Evolutionary conservation across 2,888 invertebrate species (phyloP).

Genomic region (Invenusta paracnida): DNA sequence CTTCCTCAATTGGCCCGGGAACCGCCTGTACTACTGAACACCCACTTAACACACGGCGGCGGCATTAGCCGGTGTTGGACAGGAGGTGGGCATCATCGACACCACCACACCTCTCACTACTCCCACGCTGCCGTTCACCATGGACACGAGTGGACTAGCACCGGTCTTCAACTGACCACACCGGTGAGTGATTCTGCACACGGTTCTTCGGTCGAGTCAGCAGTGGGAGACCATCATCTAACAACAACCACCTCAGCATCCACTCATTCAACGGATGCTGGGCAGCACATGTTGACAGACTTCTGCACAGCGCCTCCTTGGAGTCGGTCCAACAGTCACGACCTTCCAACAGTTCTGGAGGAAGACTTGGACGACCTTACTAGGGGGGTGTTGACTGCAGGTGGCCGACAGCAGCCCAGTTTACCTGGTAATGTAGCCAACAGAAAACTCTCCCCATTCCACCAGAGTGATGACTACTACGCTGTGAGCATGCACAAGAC

Average conservation of each 20-base stretch:
- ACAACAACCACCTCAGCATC: background rate
- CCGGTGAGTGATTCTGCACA: background rate
- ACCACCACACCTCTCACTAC: background rate
- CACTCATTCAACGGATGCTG: background rate
- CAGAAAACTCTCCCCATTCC: background rate
- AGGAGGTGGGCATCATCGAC: background rate
- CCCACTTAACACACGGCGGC: no score
- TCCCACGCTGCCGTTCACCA: background rate
- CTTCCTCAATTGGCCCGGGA: background rate
- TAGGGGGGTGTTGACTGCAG: background rate
- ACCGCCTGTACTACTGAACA: background rate
- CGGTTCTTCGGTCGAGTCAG: background rate
- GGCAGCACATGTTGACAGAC: background rate
- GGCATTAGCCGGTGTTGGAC: background rate
- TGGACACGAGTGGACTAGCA: background rate
- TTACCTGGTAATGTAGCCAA: background rate
- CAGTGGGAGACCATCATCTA: background rate
- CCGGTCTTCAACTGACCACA: background rate
- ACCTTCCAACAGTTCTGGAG: background rate
- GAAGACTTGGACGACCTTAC: background rate
- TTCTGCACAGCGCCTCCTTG: background rate
- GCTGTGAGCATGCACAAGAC: background rate
- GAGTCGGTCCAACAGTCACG: background rate
- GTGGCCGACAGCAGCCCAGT: background rate
- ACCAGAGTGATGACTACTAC: background rate